A percentile compares a stretch with the other conserved stretches of the same genome.
These are phyloP conservation scores for Drosophila tanythrix DNA, from an alignment of 2,888 invertebrate genomes.

Conservation along the genomic window DNA sequence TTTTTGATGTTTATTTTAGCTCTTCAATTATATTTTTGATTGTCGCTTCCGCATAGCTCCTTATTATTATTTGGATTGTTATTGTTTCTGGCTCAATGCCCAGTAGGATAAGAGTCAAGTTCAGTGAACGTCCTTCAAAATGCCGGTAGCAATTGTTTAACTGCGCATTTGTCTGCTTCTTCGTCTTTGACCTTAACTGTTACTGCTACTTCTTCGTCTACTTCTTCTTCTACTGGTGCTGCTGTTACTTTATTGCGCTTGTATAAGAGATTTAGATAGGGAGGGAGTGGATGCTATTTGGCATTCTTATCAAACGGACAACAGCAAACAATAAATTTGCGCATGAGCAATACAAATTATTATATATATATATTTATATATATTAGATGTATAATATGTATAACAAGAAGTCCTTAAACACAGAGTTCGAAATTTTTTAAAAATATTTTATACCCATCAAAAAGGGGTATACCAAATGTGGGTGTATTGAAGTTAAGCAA, in stretches of 20 bases:
- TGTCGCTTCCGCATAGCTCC: neutral
- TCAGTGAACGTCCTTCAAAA: slow-evolving; percentile 75
- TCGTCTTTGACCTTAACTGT: neutral
- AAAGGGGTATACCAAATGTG: neutral
- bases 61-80: neutral
- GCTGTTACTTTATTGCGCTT: slow-evolving; percentile 27
- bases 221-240: neutral
- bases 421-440: neutral
- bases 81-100: slow-evolving; percentile 19
- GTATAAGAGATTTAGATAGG: slow-evolving; percentile 38
- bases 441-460: neutral
- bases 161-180: slow-evolving; percentile 17
- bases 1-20: slow-evolving; percentile 4
- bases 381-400: neutral
- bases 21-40: neutral
- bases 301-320: slow-evolving; percentile 40
- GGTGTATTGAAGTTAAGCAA: neutral
- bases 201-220: neutral
- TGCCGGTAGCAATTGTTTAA: slow-evolving; percentile 34
- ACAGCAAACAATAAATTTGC: slow-evolving; percentile 52
- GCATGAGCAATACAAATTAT: slow-evolving; percentile 45
- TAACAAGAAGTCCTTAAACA: neutral
- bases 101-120: slow-evolving; percentile 47
- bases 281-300: slow-evolving; percentile 20
- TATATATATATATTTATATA: neutral